A percentile compares a stretch with the other conserved stretches of the same genome.
These are phyloP conservation scores for Phytoseiulus persimilis DNA, from an alignment of 2,888 invertebrate genomes.

Conservation along the genomic window DNA sequence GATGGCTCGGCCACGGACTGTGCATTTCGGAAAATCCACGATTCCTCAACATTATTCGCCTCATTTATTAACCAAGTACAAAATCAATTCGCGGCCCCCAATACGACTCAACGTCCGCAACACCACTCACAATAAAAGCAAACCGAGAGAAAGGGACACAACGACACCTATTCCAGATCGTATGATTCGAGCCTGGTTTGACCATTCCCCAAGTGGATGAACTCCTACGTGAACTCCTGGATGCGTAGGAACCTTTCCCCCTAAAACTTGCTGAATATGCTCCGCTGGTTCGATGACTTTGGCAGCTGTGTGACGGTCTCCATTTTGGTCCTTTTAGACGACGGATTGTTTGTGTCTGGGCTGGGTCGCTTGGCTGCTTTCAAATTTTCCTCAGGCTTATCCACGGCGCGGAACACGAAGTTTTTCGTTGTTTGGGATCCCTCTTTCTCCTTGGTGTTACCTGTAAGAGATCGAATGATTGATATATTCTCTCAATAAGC, in stretches of 20 bases:
- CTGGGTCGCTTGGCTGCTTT: neutral
- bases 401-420: slow-evolving; percentile 16
- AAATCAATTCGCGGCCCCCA: no score
- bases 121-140: no score
- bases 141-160: no score
- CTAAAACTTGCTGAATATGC: slow-evolving; percentile 31
- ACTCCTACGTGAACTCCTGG: neutral
- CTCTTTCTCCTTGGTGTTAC: slow-evolving; percentile 25
- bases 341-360: neutral
- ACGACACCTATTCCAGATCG: no score
- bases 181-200: no score
- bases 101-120: no score
- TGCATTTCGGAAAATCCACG: no score
- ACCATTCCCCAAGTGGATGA: neutral
- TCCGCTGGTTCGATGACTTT: neutral
- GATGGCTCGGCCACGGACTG: neutral
- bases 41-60: no score
- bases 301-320: neutral
- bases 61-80: no score
- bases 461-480: neutral
- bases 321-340: neutral
- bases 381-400: neutral
- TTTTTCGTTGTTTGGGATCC: slow-evolving; percentile 27
- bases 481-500: neutral
- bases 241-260: neutral